Percentiles rank a stretch among this genome's conserved stretches.
Conservation (phyloP, 2,797 vertebrate genomes). For the Chromis chromis region DNA sequence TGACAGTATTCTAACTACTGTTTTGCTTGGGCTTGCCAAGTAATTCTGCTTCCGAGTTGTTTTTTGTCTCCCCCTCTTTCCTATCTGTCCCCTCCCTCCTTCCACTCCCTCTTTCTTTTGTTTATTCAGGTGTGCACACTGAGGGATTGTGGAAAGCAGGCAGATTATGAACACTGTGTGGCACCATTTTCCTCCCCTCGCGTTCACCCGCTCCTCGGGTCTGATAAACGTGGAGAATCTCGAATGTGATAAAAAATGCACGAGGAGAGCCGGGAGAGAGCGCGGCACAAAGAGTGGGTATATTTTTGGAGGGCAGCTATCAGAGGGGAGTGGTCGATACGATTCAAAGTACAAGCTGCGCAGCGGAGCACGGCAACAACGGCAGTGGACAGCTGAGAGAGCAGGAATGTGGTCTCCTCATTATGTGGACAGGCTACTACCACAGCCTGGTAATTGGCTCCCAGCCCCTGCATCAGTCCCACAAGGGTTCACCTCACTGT, state of each 20-base stretch:
- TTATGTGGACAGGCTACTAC: constrained; percentile 69
- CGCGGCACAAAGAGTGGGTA: neutral
- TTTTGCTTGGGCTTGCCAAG: constrained; percentile 59
- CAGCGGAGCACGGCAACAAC: constrained; percentile 61
- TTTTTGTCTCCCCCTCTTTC: constrained; percentile 50
- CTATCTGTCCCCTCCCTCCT: constrained; percentile 49
- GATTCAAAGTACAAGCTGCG: constrained; percentile 52
- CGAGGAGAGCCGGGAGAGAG: neutral
- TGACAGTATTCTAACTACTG: constrained; percentile 52
- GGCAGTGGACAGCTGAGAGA: constrained; percentile 74
- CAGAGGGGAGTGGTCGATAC: constrained; percentile 33
- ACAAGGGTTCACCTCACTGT: constrained; percentile 52
- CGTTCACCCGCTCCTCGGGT: neutral
- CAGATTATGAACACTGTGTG: constrained; percentile 45
- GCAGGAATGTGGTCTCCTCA: constrained; percentile 73
- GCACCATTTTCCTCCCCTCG: constrained; percentile 28
- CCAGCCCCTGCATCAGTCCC: constrained; percentile 61
- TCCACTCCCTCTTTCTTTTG: constrained; percentile 70
- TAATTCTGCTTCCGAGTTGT: constrained; percentile 60
- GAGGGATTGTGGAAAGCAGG: constrained; percentile 46
- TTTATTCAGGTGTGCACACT: constrained; percentile 82
- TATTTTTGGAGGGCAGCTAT: constrained; percentile 45
- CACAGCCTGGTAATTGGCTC: constrained; percentile 74
- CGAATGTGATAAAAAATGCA: constrained; percentile 9
- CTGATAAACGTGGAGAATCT: constrained; percentile 18